Percentiles rank a stretch among this genome's conserved stretches.
Evolutionary conservation across 2,888 invertebrate species (phyloP).

Genomic region (Trichacis sp.): DNA sequence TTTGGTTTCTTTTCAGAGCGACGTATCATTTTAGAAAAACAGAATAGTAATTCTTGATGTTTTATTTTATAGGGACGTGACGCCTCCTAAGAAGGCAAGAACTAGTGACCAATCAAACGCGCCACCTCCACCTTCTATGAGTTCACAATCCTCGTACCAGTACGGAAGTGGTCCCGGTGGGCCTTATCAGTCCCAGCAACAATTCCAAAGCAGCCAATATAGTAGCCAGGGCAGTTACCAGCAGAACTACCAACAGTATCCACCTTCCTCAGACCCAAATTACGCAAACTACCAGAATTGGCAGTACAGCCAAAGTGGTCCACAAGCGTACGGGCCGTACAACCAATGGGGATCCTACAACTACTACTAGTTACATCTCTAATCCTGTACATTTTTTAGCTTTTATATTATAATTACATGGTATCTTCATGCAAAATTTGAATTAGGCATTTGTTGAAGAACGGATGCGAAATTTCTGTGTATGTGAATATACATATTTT

Average conservation of each 20-base stretch:
- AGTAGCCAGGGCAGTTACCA: slow-evolving; percentile 71
- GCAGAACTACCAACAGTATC: slow-evolving; percentile 68
- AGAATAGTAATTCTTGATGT: too few relatives aligned
- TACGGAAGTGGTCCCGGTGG: slow-evolving; percentile 68
- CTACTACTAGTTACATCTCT: slow-evolving; percentile 57
- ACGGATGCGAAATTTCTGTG: not conserved
- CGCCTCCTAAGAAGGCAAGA: slow-evolving; percentile 64
- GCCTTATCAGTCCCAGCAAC: slow-evolving; percentile 65
- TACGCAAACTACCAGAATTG: slow-evolving; percentile 67
- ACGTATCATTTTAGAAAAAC: too few relatives aligned
- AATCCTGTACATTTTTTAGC: slow-evolving; percentile 34
- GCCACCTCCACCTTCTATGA: slow-evolving; percentile 62
- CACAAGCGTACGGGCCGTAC: slow-evolving; percentile 67
- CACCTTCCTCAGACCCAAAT: slow-evolving; percentile 66
- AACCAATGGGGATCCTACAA: slow-evolving; percentile 68
- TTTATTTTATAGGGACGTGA: slow-evolving; percentile 54
- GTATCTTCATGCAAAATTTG: too few relatives aligned
- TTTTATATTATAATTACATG: slow-evolving; percentile 8
- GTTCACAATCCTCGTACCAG: slow-evolving; percentile 65
- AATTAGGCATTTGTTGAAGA: not conserved
- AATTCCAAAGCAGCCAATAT: slow-evolving; percentile 70
- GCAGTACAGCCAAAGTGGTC: slow-evolving; percentile 66
- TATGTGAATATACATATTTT: not conserved
- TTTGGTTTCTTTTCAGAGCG: too few relatives aligned
- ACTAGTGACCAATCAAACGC: slow-evolving; percentile 58